These are phyloP conservation scores for Blastobasis lacticolella DNA, from an alignment of 2,888 invertebrate species.

Conservation along the genomic window DNA sequence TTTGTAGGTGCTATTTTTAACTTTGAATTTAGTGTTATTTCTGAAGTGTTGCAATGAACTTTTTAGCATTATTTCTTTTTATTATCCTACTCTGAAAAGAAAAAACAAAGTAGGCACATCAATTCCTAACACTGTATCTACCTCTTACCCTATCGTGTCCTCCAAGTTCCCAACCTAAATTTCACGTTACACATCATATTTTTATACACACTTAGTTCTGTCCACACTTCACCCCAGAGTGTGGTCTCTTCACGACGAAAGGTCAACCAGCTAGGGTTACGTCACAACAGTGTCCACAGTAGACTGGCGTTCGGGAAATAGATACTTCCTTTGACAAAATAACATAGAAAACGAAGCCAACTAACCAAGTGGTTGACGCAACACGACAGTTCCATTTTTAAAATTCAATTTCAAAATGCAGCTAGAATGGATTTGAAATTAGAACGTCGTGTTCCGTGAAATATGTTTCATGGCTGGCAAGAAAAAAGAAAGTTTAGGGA, in stretches of 20 bases:
- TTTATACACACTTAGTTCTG: not conserved
- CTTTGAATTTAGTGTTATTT: too few relatives aligned
- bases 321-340: conserved; percentile 14
- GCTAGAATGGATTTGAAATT: not conserved
- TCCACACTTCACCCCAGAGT: not conserved
- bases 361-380: conserved; percentile 2
- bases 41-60: too few relatives aligned
- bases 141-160: too few relatives aligned
- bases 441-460: not conserved
- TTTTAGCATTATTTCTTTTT: too few relatives aligned
- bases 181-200: not conserved
- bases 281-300: not conserved
- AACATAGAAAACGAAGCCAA: conserved; percentile 4
- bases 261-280: not conserved
- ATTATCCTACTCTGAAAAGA: too few relatives aligned
- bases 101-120: too few relatives aligned
- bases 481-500: not conserved
- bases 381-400: conserved; percentile 10
- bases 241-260: not conserved
- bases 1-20: too few relatives aligned
- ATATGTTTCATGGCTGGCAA: not conserved
- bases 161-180: too few relatives aligned
- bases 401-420: conserved; percentile 6
- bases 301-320: conserved; percentile 14
- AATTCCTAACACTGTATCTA: too few relatives aligned